Evolutionary conservation across 2,888 invertebrate species (phyloP).

Genomic region (Temnothorax unifasciatus): DNA sequence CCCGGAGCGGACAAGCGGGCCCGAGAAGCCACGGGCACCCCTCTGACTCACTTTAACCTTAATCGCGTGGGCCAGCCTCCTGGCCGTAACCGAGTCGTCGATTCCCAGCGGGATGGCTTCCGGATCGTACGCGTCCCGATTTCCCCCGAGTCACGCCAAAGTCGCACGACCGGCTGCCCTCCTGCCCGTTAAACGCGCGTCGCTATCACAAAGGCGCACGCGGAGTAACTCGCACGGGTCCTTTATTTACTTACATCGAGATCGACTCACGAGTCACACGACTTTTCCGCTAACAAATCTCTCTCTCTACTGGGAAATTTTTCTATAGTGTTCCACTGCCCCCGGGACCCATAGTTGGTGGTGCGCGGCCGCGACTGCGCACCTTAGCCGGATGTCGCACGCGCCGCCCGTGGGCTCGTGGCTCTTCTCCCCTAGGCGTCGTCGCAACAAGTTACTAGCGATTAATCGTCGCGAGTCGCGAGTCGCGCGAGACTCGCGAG

Average conservation of each 20-base stretch:
- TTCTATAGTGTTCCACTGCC: conserved; percentile 72
- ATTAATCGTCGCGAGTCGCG: neutral
- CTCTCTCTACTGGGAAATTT: conserved; percentile 84
- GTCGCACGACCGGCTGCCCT: neutral
- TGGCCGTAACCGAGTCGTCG: neutral
- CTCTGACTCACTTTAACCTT: conserved; percentile 71
- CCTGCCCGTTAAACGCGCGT: conserved; percentile 46
- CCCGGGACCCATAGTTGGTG: conserved; percentile 67
- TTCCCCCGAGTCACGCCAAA: neutral
- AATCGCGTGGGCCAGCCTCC: conserved; percentile 53
- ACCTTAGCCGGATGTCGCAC: conserved; percentile 67
- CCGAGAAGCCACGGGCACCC: conserved; percentile 19
- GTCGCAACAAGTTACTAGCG: neutral
- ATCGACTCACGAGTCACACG: conserved; percentile 71
- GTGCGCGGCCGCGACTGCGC: conserved; percentile 74
- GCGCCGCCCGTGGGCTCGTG: neutral
- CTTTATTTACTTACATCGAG: conserved; percentile 82
- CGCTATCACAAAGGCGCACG: conserved; percentile 28
- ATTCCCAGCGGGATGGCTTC: neutral
- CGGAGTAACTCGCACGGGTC: conserved; percentile 52
- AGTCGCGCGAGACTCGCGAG: too few relatives aligned
- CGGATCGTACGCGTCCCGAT: neutral
- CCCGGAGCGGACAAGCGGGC: conserved; percentile 40
- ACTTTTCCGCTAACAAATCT: conserved; percentile 82
- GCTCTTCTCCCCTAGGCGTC: neutral